Percentiles rank a stretch among this genome's conserved stretches.
phyloP scores from a whole-genome alignment of 2,113 vertebrate species.

The Jacana jacana region DNA sequence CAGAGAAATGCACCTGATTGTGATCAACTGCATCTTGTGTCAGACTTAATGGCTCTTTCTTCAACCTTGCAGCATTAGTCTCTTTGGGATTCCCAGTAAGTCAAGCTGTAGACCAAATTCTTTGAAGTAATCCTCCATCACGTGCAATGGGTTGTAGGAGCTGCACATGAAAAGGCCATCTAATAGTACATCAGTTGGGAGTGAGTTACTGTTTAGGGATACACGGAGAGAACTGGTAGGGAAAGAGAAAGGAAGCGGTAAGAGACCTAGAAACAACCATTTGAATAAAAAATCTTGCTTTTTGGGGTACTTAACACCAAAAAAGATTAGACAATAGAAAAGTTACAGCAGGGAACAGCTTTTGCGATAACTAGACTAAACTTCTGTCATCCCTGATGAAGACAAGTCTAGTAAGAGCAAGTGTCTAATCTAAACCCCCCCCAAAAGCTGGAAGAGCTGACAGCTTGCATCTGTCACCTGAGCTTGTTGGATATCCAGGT shows the following conservation, averaged over 20 bases:
- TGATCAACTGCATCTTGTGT: not conserved
- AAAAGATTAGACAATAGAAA: not conserved
- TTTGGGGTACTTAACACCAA: not conserved
- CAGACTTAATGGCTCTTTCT: not conserved
- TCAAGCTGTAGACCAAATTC: not conserved
- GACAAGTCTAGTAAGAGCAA: not conserved
- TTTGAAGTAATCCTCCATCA: not conserved
- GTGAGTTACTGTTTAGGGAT: not conserved
- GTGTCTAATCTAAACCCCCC: not conserved
- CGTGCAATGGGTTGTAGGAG: not conserved
- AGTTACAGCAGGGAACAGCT: not conserved
- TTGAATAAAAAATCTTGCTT: not conserved
- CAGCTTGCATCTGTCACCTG: not conserved
- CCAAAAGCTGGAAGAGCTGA: not conserved
- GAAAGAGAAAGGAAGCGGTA: not conserved
- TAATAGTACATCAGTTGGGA: not conserved
- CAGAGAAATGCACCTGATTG: not conserved
- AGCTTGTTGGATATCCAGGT: not conserved
- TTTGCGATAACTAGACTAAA: not conserved
- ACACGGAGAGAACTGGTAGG: not conserved
- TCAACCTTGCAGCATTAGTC: not conserved
- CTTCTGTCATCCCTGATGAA: not conserved
- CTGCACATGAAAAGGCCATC: not conserved
- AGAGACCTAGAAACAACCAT: not conserved
- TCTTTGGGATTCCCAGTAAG: not conserved